These are phyloP conservation scores for Gisinianus flammeolus DNA, from an alignment of 2,888 invertebrate genomes.

Conservation along the genomic window DNA sequence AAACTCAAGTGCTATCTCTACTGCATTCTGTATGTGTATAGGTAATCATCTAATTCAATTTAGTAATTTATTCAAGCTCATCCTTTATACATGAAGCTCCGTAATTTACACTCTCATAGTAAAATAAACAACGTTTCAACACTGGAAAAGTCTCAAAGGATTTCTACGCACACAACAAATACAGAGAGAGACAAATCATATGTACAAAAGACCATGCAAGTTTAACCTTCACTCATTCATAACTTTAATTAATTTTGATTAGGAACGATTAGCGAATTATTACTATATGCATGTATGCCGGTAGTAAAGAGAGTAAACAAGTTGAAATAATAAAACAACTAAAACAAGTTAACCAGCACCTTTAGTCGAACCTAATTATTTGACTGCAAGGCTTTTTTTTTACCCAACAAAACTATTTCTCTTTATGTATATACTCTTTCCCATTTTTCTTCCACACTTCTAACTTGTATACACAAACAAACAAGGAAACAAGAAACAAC, in stretches of 20 bases:
- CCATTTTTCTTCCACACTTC: constrained; percentile 5
- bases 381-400: constrained; percentile 24
- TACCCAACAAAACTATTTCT: background rate
- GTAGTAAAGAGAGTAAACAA: too few species aligned
- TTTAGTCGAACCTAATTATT: constrained; percentile 19
- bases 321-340: constrained; percentile 28
- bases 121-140: background rate
- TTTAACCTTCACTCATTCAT: constrained; percentile 36
- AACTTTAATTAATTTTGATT: constrained; percentile 39
- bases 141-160: background rate
- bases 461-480: background rate
- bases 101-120: constrained; percentile 16
- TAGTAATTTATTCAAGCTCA: constrained; percentile 23
- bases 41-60: constrained; percentile 26
- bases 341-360: constrained; percentile 16
- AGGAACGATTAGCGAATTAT: constrained; percentile 34
- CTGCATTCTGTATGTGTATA: too few species aligned
- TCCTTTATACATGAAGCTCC: constrained; percentile 10
- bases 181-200: constrained; percentile 5
- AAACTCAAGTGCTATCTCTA: too few species aligned
- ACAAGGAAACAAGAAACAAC: too few species aligned
- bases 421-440: background rate
- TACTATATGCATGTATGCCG: too few species aligned
- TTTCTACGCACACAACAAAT: background rate
- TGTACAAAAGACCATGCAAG: background rate